Evolutionary conservation across 2,113 vertebrate genomes (phyloP), one percentile per base, ranked within the genome.

Genomic region (Herpetotheres cachinnans): DNA sequence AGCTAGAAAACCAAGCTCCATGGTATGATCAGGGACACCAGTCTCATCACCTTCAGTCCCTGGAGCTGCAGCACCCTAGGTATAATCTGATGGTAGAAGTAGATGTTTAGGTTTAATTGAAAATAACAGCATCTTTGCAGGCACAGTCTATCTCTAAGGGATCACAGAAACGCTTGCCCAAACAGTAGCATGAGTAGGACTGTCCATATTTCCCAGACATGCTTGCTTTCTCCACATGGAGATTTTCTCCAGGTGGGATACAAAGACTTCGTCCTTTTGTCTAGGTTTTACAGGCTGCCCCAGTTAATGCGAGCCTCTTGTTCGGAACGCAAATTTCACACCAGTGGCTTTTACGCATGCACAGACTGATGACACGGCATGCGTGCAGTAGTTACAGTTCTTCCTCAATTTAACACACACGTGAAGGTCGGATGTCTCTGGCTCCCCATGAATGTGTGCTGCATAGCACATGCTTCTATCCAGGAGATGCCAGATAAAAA

Each of bases 271-370:
- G 66, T 44, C 71, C 76, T 89, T 95, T 95, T 92, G 86, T 93
- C 56, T 70, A 5, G 62, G 22, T 34, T 66, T 61, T 77, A 29
- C 49, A 66, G 95, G 71, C 91, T 70, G 79, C 82, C 71, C 58
- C 72, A n/a, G 82, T 90, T 66, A 30, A 44, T 0, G 0, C 0
- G 0, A 92, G 83, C 58, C 76, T 65, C 95, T 93, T 80, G 40
- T 78, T 86, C 82, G 86, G 76, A 92, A 95, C 86, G 93, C 89
- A 93, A 18, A 92, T 93, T 90, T 95, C 95, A 95, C 95, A 92
- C 82, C 94, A 90, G 74, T 95, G 90, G 62, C 85, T 95, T 88
- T 95, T 90, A 80, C 93, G 92, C 79, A 38, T 44, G 93, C 96
- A 83, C 54, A 49, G 94, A 59, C 93, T 54, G 94, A 93, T 70